A percentile compares a stretch with the other conserved stretches of the same genome.
Evolutionary conservation across 2,888 invertebrate species (phyloP).

Genomic region (Drosophila conformis): DNA sequence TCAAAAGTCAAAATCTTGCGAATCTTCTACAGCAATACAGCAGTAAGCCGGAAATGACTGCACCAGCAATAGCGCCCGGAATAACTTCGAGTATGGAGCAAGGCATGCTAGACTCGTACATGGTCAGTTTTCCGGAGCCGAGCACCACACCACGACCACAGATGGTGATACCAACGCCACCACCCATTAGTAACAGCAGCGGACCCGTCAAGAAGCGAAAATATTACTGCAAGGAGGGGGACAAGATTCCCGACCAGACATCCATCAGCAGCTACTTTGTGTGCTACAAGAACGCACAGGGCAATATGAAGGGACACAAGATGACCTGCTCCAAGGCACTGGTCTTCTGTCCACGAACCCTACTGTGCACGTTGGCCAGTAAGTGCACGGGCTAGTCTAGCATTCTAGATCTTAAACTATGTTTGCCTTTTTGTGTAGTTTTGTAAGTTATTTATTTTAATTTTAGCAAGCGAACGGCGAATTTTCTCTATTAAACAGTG

Average conservation of each 20-base stretch:
- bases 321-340: constrained; percentile 85
- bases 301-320: constrained; percentile 85
- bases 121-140: constrained; percentile 43
- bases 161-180: constrained; percentile 20
- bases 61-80: background rate
- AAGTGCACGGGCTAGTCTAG: constrained; percentile 78
- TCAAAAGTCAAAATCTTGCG: constrained; percentile 81
- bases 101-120: constrained; percentile 64
- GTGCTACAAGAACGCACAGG: constrained; percentile 84
- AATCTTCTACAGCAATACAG: constrained; percentile 76
- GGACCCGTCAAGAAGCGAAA: constrained; percentile 76
- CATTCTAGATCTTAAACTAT: constrained; percentile 9
- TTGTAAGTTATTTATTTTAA: constrained; percentile 72
- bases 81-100: constrained; percentile 58
- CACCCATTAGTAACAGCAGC: constrained; percentile 18
- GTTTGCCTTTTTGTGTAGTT: constrained; percentile 21
- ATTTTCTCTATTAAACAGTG: constrained; percentile 21
- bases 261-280: constrained; percentile 86
- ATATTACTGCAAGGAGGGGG: constrained; percentile 85
- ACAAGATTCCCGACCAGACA: constrained; percentile 85
- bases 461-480: constrained; percentile 36
- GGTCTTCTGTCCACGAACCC: constrained; percentile 85
- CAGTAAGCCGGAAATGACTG: constrained; percentile 10
- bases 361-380: constrained; percentile 85
- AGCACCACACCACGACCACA: constrained; percentile 40